Conservation (phyloP, 2,797 vertebrate genomes). For the Telmatherina bonti region DNA sequence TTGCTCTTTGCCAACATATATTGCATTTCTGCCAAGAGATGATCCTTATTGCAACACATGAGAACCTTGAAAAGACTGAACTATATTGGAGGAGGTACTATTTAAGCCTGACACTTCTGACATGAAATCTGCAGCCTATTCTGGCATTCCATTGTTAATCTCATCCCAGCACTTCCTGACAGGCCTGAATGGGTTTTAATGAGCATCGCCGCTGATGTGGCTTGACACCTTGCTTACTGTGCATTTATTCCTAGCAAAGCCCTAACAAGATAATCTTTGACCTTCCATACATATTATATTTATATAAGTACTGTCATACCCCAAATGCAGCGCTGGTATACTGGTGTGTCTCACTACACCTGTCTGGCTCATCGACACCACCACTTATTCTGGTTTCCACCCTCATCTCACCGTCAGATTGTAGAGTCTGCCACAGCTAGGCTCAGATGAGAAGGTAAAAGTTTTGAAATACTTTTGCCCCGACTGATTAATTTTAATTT, state of each 20-base stretch:
- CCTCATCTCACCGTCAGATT: background rate
- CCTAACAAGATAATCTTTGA: constrained; percentile 12
- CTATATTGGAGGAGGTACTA: background rate
- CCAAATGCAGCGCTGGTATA: background rate
- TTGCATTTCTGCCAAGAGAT: background rate
- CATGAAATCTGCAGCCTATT: background rate
- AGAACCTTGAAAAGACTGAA: background rate
- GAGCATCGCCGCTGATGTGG: constrained; percentile 25
- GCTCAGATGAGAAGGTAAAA: too few species aligned
- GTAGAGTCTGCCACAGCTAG: too few species aligned
- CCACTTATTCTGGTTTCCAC: background rate
- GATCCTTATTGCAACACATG: background rate
- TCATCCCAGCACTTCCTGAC: background rate
- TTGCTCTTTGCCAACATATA: background rate
- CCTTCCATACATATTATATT: constrained; percentile 18
- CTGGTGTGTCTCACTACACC: background rate
- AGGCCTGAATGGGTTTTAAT: constrained; percentile 21
- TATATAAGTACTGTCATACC: background rate
- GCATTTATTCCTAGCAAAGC: constrained; percentile 26
- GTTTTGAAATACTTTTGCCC: too few species aligned
- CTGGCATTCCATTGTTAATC: constrained; percentile 1
- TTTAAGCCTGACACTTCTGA: constrained; percentile 2
- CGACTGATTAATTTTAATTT: too few species aligned
- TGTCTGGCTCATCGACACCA: background rate
- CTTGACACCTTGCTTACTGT: constrained; percentile 19